Percentiles rank a stretch among this genome's conserved stretches.
Evolutionary conservation across 2,888 invertebrate species (phyloP).

Genomic region (Matsumyia berberina): DNA sequence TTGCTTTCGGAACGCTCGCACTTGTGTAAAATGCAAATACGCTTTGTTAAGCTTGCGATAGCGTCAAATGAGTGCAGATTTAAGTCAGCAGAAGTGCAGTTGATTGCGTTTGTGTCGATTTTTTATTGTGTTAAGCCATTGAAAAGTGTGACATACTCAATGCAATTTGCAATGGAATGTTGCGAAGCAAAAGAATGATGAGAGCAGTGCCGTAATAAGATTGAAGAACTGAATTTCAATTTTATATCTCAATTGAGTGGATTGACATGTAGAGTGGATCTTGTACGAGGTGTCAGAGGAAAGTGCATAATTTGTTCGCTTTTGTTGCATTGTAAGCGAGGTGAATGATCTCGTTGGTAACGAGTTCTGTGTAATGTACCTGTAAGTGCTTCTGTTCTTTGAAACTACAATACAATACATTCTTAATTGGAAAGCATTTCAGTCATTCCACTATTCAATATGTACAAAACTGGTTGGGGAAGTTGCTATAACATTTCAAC

Average conservation of each 20-base stretch:
- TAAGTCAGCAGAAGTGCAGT: slow-evolving; percentile 32
- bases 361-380: no score
- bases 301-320: no score
- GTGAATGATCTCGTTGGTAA: no score
- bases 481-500: no score
- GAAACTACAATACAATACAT: no score
- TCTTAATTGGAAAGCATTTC: no score
- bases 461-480: no score
- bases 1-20: slow-evolving; percentile 65
- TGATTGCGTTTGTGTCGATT: slow-evolving; percentile 47
- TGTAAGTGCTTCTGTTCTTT: no score
- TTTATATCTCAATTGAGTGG: not conserved
- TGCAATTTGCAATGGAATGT: slow-evolving; percentile 20
- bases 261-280: not conserved
- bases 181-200: not conserved
- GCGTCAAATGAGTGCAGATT: slow-evolving; percentile 15
- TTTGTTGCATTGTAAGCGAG: no score
- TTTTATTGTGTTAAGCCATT: slow-evolving; percentile 54
- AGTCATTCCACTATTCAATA: no score
- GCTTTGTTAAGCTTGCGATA: slow-evolving; percentile 41
- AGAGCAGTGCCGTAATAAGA: slow-evolving; percentile 14
- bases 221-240: slow-evolving; percentile 6
- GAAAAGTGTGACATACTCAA: slow-evolving; percentile 27
- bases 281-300: not conserved
- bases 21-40: slow-evolving; percentile 69